Base-by-base conservation (phyloP, 2,888 invertebrate species). In the Sycophila texana region DNA sequence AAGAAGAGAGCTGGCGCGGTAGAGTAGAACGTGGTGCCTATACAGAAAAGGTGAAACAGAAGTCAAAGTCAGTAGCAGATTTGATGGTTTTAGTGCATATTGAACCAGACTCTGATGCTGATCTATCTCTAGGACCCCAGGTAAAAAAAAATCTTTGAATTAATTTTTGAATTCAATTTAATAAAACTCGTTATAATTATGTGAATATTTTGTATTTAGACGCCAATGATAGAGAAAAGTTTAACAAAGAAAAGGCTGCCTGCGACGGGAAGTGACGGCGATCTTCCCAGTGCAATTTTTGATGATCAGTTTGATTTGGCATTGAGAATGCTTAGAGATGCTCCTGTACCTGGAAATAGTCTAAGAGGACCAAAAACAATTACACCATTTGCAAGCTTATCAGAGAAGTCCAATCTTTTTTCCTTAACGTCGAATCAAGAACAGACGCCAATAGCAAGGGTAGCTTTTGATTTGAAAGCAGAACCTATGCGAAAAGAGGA, bases 51-150 rank as follows among this genome's bases (percentile, higher is more conserved):
- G 94, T 94, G 0, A 92, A 93, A 81, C 92, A 93, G 83, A 94
- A 94, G 87, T 94, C 94, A 0, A 92, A 93, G 86, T 94, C 94
- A 68, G 94, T 94, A 0, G 93, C 94, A 12, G 94, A 94, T 89
- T 89, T 94, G 39, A 94, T 94, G 94, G 91, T 94, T 53, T 88
- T 94, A 60, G 94, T 94, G 16, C 94, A 94, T 83, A 94, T 94
- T 22, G 94, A 94, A 84, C 93, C 93, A 4, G 93, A 93, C 86
- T 93, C 93, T 5, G 93, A 93, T 82, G 92, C 92, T 0, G 93
- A 93, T 82, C 89, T 90, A 82, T 91, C 91, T 26, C 86, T 91
- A 61, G 90, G 91, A 73, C 90, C 90, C 7, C 89, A 86, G 76
- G 80, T 82, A 73, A 74, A 20, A 3, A 47, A 58, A 4, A n/a